These are phyloP conservation scores for Buathra laborator DNA, from an alignment of 2,888 invertebrate genomes.

Conservation along the genomic window DNA sequence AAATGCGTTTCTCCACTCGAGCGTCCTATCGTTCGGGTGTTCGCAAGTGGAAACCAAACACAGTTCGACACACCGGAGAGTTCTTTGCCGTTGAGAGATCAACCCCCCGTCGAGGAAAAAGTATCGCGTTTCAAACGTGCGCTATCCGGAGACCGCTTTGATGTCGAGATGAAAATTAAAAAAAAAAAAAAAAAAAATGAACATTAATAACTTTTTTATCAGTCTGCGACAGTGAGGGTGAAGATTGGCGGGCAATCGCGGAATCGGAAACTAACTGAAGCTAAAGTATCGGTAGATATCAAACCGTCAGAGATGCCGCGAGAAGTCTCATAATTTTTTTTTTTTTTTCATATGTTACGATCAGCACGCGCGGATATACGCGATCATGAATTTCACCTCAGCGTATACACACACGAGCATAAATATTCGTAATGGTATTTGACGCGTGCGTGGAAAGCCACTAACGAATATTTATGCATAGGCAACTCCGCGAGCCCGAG, in stretches of 20 bases:
- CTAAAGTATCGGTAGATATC: too few relatives aligned
- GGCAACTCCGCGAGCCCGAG: neutral
- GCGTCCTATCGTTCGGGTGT: neutral
- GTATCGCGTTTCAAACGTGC: too few relatives aligned
- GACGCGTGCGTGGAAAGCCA: slow-evolving; percentile 18
- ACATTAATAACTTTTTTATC: too few relatives aligned
- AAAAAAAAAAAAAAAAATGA: too few relatives aligned
- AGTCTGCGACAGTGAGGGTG: too few relatives aligned
- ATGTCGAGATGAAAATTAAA: too few relatives aligned
- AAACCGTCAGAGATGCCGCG: too few relatives aligned
- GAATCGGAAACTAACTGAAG: too few relatives aligned
- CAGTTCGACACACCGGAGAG: neutral
- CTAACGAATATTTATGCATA: slow-evolving; percentile 31
- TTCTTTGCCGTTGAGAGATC: neutral
- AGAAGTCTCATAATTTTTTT: too few relatives aligned
- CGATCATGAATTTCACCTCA: neutral
- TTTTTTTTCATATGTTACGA: neutral
- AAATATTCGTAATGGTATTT: slow-evolving; percentile 12
- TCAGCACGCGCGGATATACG: neutral
- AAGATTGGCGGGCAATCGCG: too few relatives aligned
- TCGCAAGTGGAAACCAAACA: slow-evolving; percentile 15
- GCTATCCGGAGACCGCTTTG: too few relatives aligned
- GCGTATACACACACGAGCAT: neutral
- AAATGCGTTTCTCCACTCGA: neutral
- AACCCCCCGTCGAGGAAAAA: neutral